These are phyloP conservation scores for Colletes gigas DNA, from an alignment of 1,140 invertebrate genomes.

Conservation along the genomic window DNA sequence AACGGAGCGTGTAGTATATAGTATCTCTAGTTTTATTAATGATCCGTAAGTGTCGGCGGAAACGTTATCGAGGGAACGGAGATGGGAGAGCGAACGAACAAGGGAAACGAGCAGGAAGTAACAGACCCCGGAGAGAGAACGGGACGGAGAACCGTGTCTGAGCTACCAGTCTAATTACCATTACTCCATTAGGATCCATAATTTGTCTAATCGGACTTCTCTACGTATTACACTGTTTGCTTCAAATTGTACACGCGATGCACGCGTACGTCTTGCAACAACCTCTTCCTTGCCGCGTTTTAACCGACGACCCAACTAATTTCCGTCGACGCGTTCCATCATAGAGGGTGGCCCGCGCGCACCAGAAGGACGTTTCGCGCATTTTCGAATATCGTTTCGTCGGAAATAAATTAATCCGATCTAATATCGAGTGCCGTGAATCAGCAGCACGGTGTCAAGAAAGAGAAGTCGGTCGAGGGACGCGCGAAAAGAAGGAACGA, in stretches of 20 bases:
- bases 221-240: constrained; percentile 36
- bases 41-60: constrained; percentile 60
- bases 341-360: no score
- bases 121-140: not conserved
- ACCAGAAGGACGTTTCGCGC: no score
- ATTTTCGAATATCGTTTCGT: no score
- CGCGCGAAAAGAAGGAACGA: not conserved
- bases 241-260: constrained; percentile 17
- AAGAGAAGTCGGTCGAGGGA: not conserved
- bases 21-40: constrained; percentile 64
- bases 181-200: constrained; percentile 65
- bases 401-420: constrained; percentile 9
- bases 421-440: constrained; percentile 60
- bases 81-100: not conserved
- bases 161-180: constrained; percentile 54
- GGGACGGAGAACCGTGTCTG: constrained; percentile 24
- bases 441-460: constrained; percentile 39
- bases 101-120: not conserved
- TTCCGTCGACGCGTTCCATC: not conserved
- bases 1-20: constrained; percentile 13
- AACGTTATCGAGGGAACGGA: constrained; percentile 33
- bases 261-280: not conserved
- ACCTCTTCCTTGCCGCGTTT: constrained; percentile 11
- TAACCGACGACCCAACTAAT: constrained; percentile 26
- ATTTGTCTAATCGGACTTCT: constrained; percentile 51